Conservation (phyloP, 1,140 invertebrate genomes). For the Drosophila bipectinata region DNA sequence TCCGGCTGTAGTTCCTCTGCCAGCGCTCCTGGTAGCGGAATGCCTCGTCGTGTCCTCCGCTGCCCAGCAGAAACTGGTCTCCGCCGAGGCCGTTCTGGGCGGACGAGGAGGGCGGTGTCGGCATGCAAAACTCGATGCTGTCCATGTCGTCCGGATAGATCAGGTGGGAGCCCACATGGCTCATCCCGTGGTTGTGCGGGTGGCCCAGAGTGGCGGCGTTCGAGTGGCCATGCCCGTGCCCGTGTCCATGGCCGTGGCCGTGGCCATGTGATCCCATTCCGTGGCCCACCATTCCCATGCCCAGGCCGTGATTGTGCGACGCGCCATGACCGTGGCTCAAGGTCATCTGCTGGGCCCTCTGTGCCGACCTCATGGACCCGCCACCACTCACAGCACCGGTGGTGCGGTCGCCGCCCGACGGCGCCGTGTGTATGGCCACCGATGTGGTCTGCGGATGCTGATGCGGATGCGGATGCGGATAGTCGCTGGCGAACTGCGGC, state of each 20-base stretch:
- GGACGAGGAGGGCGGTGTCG: slow-evolving; percentile 53
- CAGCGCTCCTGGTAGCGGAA: slow-evolving; percentile 68
- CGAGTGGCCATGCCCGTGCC: slow-evolving; percentile 16
- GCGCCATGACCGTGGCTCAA: slow-evolving; percentile 41
- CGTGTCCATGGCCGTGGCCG: slow-evolving; percentile 13
- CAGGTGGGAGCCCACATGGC: slow-evolving; percentile 52
- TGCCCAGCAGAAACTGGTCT: slow-evolving; percentile 64
- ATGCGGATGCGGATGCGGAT: slow-evolving; percentile 58
- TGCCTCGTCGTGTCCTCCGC: slow-evolving; percentile 63
- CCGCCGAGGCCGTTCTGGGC: slow-evolving; percentile 59
- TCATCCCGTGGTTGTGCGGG: slow-evolving; percentile 37
- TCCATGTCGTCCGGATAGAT: slow-evolving; percentile 81
- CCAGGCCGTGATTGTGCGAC: slow-evolving; percentile 19
- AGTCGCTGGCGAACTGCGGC: slow-evolving; percentile 75
- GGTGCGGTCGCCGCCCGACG: slow-evolving; percentile 5
- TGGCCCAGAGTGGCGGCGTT: slow-evolving; percentile 62
- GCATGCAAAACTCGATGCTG: slow-evolving; percentile 82
- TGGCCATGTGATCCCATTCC: slow-evolving; percentile 2
- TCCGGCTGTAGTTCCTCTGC: slow-evolving; percentile 70
- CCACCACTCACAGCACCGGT: background rate
- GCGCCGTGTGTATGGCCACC: slow-evolving; percentile 63
- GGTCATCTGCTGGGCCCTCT: slow-evolving; percentile 39
- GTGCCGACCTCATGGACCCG: slow-evolving; percentile 52
- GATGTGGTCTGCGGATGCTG: slow-evolving; percentile 60
- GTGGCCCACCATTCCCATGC: slow-evolving; percentile 24